Base-by-base conservation (phyloP, 2,888 invertebrate species). In the Platycheirus albimanus region DNA sequence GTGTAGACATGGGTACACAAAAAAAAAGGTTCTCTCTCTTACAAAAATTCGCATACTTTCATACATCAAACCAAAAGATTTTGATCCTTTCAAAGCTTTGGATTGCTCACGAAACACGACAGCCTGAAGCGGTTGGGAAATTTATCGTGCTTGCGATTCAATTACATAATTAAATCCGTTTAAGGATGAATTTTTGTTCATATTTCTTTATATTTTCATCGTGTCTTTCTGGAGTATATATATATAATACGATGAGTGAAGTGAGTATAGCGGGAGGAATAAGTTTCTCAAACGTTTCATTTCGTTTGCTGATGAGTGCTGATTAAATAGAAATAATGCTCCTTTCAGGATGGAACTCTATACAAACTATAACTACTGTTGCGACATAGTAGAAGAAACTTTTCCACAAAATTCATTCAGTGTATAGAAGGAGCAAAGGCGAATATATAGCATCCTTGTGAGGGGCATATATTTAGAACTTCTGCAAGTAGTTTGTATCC, bases 91-190 rank as follows among this genome's bases (percentile, higher is more conserved):
- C 33, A 71, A 38, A 20, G 54, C 54, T 30, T 54, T 33, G 49
- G 74, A 74, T 52, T 78, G 66, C 66, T 78, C 49, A 67, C 43
- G 52, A 30, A 24, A 52, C 49, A 67, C 43, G 52, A 30, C 33
- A 52, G 36, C 47, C 38, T 36, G 47, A 61, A 28, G 28, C 47
- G 15, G 61, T 45, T 30, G 41, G 43, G 63, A 15, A 33, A 63
- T 67, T 47, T 63, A 69, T 74, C 54, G 61, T 52, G 52, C 52
- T 52, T 63, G 56, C 76, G 88, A 88, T 88, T 87, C 88, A 88
- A 88, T 88, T 89, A 89, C 88, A 88, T 88, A 88, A 88, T 88
- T 88, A 88, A 89, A 89, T 88, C 88, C 88, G 86, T 88, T 89
- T 88, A 70, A 64, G 64, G 70, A 80, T 63, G 45, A 61, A 69